Base-by-base conservation (phyloP, 37 sponge, comb jelly and placozoan species). In the Axinella damicornis region DNA sequence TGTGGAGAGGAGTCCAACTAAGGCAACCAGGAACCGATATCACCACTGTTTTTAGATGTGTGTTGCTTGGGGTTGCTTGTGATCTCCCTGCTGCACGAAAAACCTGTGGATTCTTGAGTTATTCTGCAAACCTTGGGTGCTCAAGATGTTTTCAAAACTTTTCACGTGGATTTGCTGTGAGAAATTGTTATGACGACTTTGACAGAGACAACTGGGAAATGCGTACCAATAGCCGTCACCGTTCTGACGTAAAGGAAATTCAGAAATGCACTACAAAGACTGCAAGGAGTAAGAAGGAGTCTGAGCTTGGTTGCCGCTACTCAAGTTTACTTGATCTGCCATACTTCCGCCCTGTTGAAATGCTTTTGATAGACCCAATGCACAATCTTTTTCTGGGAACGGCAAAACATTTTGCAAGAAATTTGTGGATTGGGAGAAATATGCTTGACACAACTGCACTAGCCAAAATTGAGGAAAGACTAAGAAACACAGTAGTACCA, bases 321-420 rank as follows among this genome's bases (percentile, higher is more conserved):
- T 80, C 83, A 34, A 57, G 34, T 36, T 32, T 92, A n/a, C n/a
- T n/a, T n/a, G n/a, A n/a, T n/a, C n/a, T n/a, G n/a, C n/a, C n/a
- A 53, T 92, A 92, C 73, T 92, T 88, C 75, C 71, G 81, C 72
- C 40, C 64, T 61, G n/a, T 39, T 19, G 35, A 53, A 35, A 81
- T 81, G 82, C 79, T 81, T 27, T n/a, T 78, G 12, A 79, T 92
- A 32, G 92, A 92, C 53, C 88, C 80, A 19, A 92, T 92, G 92
- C 92, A 92, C 54, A 92, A 92, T 65, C 69, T 87, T 12, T 83
- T 78, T 36, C 41, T 92, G 53, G 92, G 92, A 22, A 79, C 75
- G 25, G 83, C 84, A 58, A 92, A 92, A 52, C 75, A 83, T 69
- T 12, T 85, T 16, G 20, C 59, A 6, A 77, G 25, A 36, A 63